Evolutionary conservation across 2,113 vertebrate genomes (phyloP), one percentile per base, ranked within the genome.

Genomic region (Sander vitreus): DNA sequence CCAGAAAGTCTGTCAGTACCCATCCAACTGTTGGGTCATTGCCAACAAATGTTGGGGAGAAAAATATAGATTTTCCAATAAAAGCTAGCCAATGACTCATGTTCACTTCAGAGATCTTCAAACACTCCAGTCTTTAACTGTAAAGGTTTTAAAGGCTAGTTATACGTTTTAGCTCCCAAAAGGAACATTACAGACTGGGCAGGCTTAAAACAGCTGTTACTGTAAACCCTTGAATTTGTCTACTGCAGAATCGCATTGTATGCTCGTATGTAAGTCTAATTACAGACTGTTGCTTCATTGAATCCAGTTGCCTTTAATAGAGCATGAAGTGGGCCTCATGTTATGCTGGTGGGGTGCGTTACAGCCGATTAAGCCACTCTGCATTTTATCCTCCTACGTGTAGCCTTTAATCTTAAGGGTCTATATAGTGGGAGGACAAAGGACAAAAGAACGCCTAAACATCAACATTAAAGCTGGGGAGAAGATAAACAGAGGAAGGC

Each of bases 241-340:
- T 83, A 70, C 55, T 81, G 76, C 70, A 59, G 83, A 87, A 91
- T 57, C 62, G 48, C 71, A 86, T 72, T 67, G 21, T 82, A 80
- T 81, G 85, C 83, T 86, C 83, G 81, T 9, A 39, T 43, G 39
- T 43, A 89, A 87, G 86, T 87, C 88, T 89, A 95, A 91, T 94
- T 94, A 93, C 83, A 86, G 84, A 81, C 79, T 77, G 75, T 88
- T 87, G 91, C 91, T 93, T 90, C 85, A 90, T 83, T 91, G 91
- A 91, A 91, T 93, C 85, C 89, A 84, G 92, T 92, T 90, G 86
- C 85, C 85, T 92, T 93, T 93, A 93, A 95, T 93, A 94, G 92
- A 91, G 87, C 92, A 91, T 92, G 89, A 93, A 93, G 90, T 92
- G 75, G 85, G 81, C 85, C 89, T 91, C 86, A 86, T 94, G 93